These are phyloP conservation scores for Scaptomyza polygonia DNA, from an alignment of 2,888 invertebrate genomes.

Conservation along the genomic window DNA sequence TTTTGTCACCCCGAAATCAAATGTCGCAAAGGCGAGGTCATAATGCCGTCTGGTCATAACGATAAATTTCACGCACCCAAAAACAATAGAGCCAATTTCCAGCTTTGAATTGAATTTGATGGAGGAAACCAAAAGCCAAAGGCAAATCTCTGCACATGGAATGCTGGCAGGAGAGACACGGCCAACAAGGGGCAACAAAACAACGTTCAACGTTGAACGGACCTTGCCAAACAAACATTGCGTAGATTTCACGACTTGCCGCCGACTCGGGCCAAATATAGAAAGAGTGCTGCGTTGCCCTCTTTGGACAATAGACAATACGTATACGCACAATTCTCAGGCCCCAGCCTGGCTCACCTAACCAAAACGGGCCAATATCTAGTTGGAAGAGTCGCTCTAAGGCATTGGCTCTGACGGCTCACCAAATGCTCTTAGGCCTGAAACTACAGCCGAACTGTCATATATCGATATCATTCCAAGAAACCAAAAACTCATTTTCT, in stretches of 20 bases:
- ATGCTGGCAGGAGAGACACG: slow-evolving; percentile 32
- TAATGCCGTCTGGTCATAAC: slow-evolving; percentile 65
- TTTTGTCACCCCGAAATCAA: slow-evolving; percentile 65
- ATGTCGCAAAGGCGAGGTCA: slow-evolving; percentile 72
- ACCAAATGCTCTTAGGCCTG: slow-evolving; percentile 16
- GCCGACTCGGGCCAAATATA: slow-evolving; percentile 61
- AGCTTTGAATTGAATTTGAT: slow-evolving; percentile 68
- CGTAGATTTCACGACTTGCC: slow-evolving; percentile 64
- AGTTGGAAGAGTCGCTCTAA: slow-evolving; percentile 36
- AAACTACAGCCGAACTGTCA: too few species aligned
- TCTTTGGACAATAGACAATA: slow-evolving; percentile 67
- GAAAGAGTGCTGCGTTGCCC: slow-evolving; percentile 53
- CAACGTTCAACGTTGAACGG: slow-evolving; percentile 38
- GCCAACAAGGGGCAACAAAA: slow-evolving; percentile 2
- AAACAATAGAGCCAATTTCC: slow-evolving; percentile 72
- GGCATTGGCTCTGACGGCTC: neutral
- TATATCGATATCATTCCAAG: too few species aligned
- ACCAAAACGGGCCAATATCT: slow-evolving; percentile 43
- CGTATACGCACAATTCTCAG: slow-evolving; percentile 71
- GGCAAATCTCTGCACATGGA: slow-evolving; percentile 69
- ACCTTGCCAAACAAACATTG: slow-evolving; percentile 44
- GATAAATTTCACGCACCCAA: slow-evolving; percentile 75
- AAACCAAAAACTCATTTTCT: too few species aligned
- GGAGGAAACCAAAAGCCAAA: slow-evolving; percentile 32
- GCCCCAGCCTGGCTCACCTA: slow-evolving; percentile 14